phyloP scores from a whole-genome alignment of 2,113 vertebrate genomes.

The Gulo gulo region DNA sequence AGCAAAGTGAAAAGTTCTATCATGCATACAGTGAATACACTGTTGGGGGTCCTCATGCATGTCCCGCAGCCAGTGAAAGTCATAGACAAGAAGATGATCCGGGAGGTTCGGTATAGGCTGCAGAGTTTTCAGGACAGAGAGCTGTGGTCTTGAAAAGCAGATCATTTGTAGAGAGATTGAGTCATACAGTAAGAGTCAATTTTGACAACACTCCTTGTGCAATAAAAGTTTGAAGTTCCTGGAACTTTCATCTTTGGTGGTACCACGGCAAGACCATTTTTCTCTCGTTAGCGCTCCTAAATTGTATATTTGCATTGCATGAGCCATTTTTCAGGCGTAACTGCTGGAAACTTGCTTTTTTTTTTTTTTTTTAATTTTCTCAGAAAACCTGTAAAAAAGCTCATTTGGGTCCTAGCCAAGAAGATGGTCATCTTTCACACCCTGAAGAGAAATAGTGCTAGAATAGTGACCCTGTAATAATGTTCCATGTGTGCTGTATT shows the following conservation, averaged over 20 bases:
- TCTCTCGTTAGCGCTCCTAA: not conserved
- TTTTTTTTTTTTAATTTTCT: not conserved
- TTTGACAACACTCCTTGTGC: not conserved
- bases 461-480: conserved; percentile 65
- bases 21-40: not conserved
- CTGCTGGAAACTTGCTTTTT: not conserved
- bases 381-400: not conserved
- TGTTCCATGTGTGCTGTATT: conserved; percentile 77
- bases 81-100: not conserved
- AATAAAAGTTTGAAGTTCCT: not conserved
- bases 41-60: not conserved
- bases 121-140: not conserved
- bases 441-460: conserved; percentile 52
- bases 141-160: not conserved
- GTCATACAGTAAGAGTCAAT: not conserved
- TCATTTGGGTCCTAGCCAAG: not conserved
- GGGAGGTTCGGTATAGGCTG: not conserved
- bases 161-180: not conserved
- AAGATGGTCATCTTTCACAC: conserved; percentile 69
- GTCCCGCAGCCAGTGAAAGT: not conserved
- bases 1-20: not conserved
- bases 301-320: not conserved
- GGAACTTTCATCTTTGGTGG: not conserved
- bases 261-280: not conserved
- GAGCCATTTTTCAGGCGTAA: not conserved